These are phyloP conservation scores for Tapera naevia DNA, from an alignment of 2,797 vertebrate species.

Conservation along the genomic window DNA sequence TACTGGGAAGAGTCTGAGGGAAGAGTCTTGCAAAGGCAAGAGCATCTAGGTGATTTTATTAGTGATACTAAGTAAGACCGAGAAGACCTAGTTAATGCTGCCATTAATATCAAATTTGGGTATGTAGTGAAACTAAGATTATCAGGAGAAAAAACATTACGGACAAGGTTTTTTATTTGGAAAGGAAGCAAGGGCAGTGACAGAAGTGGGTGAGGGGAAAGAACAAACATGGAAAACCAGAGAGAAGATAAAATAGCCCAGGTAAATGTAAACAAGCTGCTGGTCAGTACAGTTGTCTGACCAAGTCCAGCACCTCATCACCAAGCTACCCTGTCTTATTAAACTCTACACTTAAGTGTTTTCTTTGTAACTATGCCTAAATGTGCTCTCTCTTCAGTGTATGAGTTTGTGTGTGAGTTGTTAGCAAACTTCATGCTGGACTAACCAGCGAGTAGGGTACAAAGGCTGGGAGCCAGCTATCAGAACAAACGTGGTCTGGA, in stretches of 20 bases:
- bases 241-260: background rate
- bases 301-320: background rate
- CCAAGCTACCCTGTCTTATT: background rate
- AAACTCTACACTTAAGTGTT: background rate
- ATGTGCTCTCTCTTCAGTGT: background rate
- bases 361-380: background rate
- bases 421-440: background rate
- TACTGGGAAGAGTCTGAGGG: background rate
- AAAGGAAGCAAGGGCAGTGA: background rate
- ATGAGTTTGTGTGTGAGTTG: accelerated
- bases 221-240: background rate
- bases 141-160: background rate
- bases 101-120: background rate
- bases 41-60: background rate
- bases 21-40: background rate
- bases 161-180: background rate
- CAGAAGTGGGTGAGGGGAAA: accelerated
- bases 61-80: background rate
- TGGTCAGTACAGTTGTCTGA: background rate
- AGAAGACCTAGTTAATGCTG: background rate
- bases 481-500: background rate
- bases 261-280: background rate
- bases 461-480: background rate
- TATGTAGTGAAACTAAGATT: background rate
- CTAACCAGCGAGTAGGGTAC: background rate